Conservation (phyloP, 1,140 invertebrate species). For the Diprion similis region DNA sequence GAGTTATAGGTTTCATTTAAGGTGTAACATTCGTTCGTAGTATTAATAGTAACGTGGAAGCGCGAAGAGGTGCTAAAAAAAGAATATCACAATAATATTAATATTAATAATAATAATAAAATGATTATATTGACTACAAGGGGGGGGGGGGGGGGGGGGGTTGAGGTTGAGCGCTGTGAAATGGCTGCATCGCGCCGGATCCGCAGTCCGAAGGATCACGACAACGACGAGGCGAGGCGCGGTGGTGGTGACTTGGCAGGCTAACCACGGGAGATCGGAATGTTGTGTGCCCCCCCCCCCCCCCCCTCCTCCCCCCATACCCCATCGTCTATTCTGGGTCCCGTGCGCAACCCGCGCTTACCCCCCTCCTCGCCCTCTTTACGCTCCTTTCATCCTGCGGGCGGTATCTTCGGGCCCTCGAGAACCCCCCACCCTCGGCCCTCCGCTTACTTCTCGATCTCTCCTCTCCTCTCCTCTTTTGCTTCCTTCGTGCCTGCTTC, state of each 20-base stretch:
- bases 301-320: slow-evolving; percentile 25
- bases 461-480: background rate
- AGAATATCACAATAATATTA: too few relatives aligned
- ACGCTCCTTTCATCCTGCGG: slow-evolving; percentile 3
- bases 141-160: too few relatives aligned
- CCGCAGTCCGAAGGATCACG: slow-evolving; percentile 8
- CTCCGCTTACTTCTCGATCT: too few relatives aligned
- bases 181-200: slow-evolving; percentile 15
- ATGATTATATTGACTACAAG: too few relatives aligned
- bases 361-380: slow-evolving; percentile 14
- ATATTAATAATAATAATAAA: too few relatives aligned
- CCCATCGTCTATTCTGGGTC: slow-evolving; percentile 17
- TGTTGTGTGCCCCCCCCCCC: slow-evolving; percentile 34
- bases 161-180: slow-evolving; percentile 16
- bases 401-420: too few relatives aligned
- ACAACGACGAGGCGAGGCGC: slow-evolving; percentile 14
- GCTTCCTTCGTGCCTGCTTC: background rate
- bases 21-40: too few relatives aligned
- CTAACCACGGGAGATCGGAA: slow-evolving; percentile 61
- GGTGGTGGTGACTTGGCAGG: slow-evolving; percentile 43
- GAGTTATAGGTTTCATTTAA: too few relatives aligned
- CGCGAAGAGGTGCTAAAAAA: too few relatives aligned
- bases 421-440: background rate
- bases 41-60: too few relatives aligned
- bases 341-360: background rate